Evolutionary conservation across 2,113 vertebrate genomes (phyloP), one percentile per base, ranked within the genome.

Genomic region (Podilymbus podiceps): DNA sequence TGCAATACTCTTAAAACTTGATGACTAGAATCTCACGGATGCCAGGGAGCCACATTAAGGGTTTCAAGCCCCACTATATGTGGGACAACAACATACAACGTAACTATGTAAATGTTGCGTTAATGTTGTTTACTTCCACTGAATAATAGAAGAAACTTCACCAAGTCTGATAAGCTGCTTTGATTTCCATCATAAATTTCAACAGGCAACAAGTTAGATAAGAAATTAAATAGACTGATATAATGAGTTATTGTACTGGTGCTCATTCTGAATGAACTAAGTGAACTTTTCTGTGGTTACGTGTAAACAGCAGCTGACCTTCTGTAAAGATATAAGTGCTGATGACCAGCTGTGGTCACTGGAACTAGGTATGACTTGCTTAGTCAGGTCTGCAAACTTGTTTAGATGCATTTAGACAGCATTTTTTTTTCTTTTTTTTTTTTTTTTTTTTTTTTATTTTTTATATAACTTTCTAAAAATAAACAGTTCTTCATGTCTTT

Each of bases 401-500:
- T 93, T 90, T 80, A 84, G 73, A 85, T 89, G 30, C 21, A n/a
- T 84, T 93, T 93, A 64, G 35, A 53, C 66, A 20, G 40, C 56
- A 31, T 20, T 71, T 90, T 77, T 74, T 83, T 14, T 55, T 2
- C 38, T 38, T 38, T 38, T 38, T 38, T 38, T 38, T 38, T 38
- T 38, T 38, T 38, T 38, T 38, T 38, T 38, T 38, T 38, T 38
- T 38, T 38, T 38, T 38, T 38, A 8, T 38, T 38, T 38, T n/a
- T n/a, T n/a, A n/a, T n/a, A n/a, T n/a, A 90, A 85, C 38, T 87
- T 89, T 68, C 53, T 87, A 75, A 92, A 95, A 95, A 90, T 81
- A 91, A 75, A 35, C 68, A 72, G 27, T 76, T 24, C 38, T 78
- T 83, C 21, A 46, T 55, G 22, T 58, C 50, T 81, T 86, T 81